Base-by-base conservation (phyloP, 2,797 vertebrate genomes). In the Cyclopterus lumpus region DNA sequence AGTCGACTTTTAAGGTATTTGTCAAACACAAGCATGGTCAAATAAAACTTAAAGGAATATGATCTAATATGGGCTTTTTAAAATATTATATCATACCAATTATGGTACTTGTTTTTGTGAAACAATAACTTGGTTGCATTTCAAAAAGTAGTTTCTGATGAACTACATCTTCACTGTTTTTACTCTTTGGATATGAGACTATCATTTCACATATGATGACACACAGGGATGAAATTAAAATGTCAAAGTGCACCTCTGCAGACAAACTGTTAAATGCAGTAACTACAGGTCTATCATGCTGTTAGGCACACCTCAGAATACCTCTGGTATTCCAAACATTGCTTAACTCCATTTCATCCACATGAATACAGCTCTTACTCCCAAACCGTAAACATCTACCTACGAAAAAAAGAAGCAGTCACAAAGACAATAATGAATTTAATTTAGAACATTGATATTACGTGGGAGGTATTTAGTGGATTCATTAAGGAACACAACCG, bases 331-430 rank as follows among this genome's bases (percentile, higher is more conserved):
- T 76, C 16, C 42, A 76, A 73, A 74, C 54, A 34, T 24, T 22
- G 16, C 60, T 80, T 72, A 78, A 77, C 60, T 70, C 80, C 20
- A 59, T 77, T 84, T 80, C 5, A 75, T 83, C 69, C 66, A 54
- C 74, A 59, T 77, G 84, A 81, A 82, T 82, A 18, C 30, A 59
- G 32, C 12, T 70, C 55, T 70, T 60, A 59, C 42, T 67, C 51
- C 5, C 20, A 69, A 77, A 71, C 38, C 78, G 59, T 53, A 73
- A 81, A 76, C 64, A 77, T 66, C 24, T 57, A 53, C 18, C 16
- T 53, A 38, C 74, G 51, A 61, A 84, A 71, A 61, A 84, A 71
- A 63, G 16, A 71, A 63, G 30, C 62, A 58, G 32, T 20, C 12
- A 36, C 46, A 59, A 22, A 63, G 18, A 67, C n/a, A 14, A n/a